phyloP scores from a whole-genome alignment of 2,113 vertebrate genomes.

The Sorex fumeus region DNA sequence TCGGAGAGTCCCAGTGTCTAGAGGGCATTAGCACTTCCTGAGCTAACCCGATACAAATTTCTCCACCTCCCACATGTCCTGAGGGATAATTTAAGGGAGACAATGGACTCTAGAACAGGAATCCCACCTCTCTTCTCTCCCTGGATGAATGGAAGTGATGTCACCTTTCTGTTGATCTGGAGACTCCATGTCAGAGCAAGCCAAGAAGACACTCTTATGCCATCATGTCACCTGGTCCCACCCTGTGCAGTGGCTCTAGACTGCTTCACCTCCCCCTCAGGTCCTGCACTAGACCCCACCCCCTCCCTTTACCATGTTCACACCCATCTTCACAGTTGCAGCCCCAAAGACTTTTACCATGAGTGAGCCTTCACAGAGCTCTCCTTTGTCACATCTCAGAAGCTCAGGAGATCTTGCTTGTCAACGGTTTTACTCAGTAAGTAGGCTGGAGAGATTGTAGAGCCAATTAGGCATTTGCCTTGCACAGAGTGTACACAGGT shows the following conservation, averaged over 20 bases:
- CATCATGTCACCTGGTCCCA: neutral
- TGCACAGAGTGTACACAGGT: too few relatives aligned
- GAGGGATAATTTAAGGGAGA: constrained; percentile 3
- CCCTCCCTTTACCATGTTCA: neutral
- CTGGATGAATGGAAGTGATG: neutral
- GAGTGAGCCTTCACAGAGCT: neutral
- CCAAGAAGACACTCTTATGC: neutral
- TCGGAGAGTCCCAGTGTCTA: neutral
- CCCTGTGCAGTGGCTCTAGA: neutral
- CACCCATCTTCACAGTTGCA: neutral
- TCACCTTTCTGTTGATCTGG: neutral
- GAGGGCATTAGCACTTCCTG: neutral
- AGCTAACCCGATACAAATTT: neutral
- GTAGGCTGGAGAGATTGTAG: too few relatives aligned
- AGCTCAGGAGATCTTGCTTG: neutral
- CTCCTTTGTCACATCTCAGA: neutral
- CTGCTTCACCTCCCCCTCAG: neutral
- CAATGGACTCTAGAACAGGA: constrained; percentile 9
- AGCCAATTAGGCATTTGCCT: too few relatives aligned
- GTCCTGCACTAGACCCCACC: neutral
- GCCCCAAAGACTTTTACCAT: neutral
- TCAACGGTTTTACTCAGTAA: neutral
- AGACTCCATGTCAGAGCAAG: neutral
- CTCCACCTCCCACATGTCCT: neutral
- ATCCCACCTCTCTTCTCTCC: neutral